A percentile compares a stretch with the other conserved stretches of the same genome.
Evolutionary conservation across 2,888 invertebrate species (phyloP).

Genomic region (Charanyca ferruginea): DNA sequence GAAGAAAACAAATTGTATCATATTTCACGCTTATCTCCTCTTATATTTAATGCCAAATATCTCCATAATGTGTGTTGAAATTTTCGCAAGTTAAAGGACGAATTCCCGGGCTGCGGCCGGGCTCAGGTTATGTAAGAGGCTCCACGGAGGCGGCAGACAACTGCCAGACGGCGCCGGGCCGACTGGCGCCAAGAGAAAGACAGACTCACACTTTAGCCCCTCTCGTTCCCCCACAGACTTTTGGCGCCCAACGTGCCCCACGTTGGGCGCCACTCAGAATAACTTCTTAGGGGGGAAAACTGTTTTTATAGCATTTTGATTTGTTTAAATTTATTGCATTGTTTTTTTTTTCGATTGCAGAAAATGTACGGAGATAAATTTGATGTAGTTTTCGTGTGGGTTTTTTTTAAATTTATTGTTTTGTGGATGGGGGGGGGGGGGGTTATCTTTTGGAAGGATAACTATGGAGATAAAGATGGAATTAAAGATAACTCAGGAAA

Average conservation of each 20-base stretch:
- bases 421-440: conserved; percentile 11
- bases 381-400: conserved; percentile 52
- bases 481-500: conserved; percentile 29
- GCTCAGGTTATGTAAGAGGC: conserved; percentile 83
- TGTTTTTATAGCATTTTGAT: conserved; percentile 78
- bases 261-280: conserved; percentile 67
- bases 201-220: conserved; percentile 56
- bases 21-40: conserved; percentile 43
- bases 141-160: conserved; percentile 82
- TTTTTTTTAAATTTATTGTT: conserved; percentile 53
- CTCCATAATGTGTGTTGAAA: conserved; percentile 52
- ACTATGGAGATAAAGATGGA: conserved; percentile 47
- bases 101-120: conserved; percentile 61
- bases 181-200: conserved; percentile 88
- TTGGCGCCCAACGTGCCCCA: conserved; percentile 82
- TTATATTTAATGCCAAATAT: conserved; percentile 47
- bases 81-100: conserved; percentile 48
- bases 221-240: conserved; percentile 65
- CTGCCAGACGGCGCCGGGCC: conserved; percentile 88
- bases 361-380: conserved; percentile 44
- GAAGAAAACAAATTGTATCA: conserved; percentile 41
- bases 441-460: conserved; percentile 16
- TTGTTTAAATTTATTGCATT: conserved; percentile 79
- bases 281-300: conserved; percentile 57
- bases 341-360: conserved; percentile 64